Evolutionary conservation across 2,113 vertebrate genomes (phyloP).

Genomic region (Baryphthengus martii): DNA sequence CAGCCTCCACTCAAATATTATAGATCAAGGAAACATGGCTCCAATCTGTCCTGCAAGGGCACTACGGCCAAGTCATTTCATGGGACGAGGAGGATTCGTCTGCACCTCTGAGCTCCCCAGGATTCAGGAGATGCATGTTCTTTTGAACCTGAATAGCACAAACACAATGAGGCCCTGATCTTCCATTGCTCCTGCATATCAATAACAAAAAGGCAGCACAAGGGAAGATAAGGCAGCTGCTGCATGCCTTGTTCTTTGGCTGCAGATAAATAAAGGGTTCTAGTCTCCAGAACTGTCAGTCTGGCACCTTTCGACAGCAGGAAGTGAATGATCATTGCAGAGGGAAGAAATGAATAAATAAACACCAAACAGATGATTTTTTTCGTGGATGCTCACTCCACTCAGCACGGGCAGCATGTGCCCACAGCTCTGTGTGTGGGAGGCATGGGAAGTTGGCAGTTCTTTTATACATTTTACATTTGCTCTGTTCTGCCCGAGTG

Average conservation of each 20-base stretch:
- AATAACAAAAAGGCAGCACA: neutral
- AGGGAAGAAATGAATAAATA: neutral
- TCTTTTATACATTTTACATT: constrained; percentile 1
- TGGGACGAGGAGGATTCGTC: neutral
- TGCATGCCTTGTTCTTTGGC: neutral
- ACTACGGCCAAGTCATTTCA: neutral
- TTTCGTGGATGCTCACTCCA: neutral
- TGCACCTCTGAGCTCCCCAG: neutral
- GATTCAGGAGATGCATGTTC: neutral
- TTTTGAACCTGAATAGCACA: neutral
- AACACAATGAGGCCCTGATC: neutral
- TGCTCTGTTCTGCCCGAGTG: constrained; percentile 13
- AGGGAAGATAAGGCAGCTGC: neutral
- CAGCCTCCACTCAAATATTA: neutral
- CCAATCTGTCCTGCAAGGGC: neutral
- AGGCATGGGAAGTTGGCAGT: neutral
- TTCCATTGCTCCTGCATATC: neutral
- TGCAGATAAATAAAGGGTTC: neutral
- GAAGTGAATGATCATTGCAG: neutral
- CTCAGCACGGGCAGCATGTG: neutral
- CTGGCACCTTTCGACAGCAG: constrained; percentile 20
- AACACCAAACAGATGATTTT: neutral
- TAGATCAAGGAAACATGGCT: neutral
- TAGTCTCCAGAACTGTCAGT: neutral
- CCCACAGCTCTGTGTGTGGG: neutral